Percentiles rank a stretch among this genome's conserved stretches.
phyloP scores from a whole-genome alignment of 1,140 invertebrate genomes.

The Phymorhynchus buccinoides region DNA sequence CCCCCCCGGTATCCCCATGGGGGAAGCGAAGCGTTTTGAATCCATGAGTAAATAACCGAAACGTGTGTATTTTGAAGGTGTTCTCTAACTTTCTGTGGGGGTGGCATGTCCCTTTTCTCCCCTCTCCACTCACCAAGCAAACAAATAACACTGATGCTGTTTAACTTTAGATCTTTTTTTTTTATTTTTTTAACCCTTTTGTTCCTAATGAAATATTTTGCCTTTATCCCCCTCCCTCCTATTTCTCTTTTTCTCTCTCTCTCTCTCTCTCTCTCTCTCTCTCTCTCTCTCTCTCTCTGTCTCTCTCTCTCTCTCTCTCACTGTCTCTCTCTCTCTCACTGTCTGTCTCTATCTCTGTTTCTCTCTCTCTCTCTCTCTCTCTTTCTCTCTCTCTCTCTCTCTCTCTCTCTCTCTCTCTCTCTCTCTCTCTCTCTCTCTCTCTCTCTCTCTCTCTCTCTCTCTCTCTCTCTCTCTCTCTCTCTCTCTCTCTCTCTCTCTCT shows the following conservation, averaged over 20 bases:
- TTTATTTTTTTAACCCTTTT: constrained; percentile 4
- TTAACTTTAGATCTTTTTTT: background rate
- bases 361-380: background rate
- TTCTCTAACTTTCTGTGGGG: no score
- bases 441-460: background rate
- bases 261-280: constrained; percentile 7
- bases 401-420: background rate
- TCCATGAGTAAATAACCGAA: no score
- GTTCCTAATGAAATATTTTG: background rate
- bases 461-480: constrained; percentile 6
- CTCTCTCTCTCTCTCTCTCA: background rate
- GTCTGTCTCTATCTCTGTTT: background rate
- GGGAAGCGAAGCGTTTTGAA: no score
- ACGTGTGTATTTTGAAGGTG: no score
- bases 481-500: no score
- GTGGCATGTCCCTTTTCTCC: background rate
- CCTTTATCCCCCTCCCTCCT: background rate
- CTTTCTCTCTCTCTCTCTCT: background rate
- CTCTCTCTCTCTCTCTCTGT: background rate
- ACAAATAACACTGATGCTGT: background rate
- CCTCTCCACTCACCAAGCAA: background rate
- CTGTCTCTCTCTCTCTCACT: background rate
- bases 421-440: constrained; percentile 24
- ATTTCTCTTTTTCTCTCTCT: constrained; percentile 30
- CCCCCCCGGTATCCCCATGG: no score